phyloP scores from a whole-genome alignment of 2,113 vertebrate genomes.

The Hypanus sabinus region DNA sequence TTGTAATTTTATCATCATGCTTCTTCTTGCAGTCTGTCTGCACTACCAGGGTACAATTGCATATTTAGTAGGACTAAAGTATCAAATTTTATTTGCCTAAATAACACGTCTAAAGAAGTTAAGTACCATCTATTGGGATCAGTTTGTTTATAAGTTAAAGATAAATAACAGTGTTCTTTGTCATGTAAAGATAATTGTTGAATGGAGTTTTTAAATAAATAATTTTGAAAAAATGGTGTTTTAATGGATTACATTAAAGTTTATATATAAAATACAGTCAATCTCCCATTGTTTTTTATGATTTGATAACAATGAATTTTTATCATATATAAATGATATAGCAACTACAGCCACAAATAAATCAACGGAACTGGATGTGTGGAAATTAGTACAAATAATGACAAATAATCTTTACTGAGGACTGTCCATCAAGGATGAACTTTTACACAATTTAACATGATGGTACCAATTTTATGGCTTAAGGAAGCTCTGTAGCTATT shows the following conservation, averaged over 20 bases:
- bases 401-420: too few species aligned
- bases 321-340: neutral
- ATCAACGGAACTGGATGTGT: too few species aligned
- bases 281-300: neutral
- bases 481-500: neutral
- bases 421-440: too few species aligned
- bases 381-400: too few species aligned
- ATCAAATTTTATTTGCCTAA: neutral
- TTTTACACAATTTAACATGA: neutral
- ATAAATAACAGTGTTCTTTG: neutral
- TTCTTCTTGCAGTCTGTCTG: neutral
- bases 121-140: neutral
- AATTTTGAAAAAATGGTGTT: slow-evolving; percentile 3
- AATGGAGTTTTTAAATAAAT: slow-evolving; percentile 27
- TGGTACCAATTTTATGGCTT: neutral
- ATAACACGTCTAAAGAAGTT: neutral
- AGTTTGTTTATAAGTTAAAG: slow-evolving; percentile 25
- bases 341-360: too few species aligned
- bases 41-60: neutral
- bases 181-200: slow-evolving; percentile 29
- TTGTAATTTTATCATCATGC: slow-evolving; percentile 20
- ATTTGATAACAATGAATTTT: neutral
- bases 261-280: neutral
- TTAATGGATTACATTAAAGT: slow-evolving; percentile 14
- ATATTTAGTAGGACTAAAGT: neutral